These are phyloP conservation scores for Alentia gelatinosa DNA, from an alignment of 2,888 invertebrate species.

Conservation along the genomic window DNA sequence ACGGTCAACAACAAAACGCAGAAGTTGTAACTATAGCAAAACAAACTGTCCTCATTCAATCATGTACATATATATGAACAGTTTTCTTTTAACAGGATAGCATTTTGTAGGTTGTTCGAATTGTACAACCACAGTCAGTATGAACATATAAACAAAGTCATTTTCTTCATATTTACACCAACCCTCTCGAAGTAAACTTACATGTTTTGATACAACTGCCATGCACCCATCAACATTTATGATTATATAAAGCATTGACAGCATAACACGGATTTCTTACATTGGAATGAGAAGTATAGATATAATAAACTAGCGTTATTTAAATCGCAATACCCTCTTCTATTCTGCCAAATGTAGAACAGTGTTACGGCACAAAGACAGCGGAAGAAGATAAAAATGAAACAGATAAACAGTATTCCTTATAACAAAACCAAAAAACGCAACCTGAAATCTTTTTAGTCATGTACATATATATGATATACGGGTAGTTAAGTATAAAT, in stretches of 20 bases:
- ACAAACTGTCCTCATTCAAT: neutral
- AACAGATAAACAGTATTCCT: too few species aligned
- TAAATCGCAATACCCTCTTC: too few species aligned
- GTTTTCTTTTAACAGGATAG: neutral
- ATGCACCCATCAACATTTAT: neutral
- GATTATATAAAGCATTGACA: neutral
- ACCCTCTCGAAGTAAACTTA: neutral
- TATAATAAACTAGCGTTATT: too few species aligned
- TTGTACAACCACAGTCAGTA: slow-evolving; percentile 8
- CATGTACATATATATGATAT: too few species aligned
- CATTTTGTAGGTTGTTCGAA: slow-evolving; percentile 7
- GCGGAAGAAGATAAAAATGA: too few species aligned
- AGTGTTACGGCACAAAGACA: too few species aligned
- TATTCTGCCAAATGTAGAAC: too few species aligned
- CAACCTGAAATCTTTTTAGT: too few species aligned
- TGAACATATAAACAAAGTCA: slow-evolving; percentile 1
- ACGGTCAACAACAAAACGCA: neutral
- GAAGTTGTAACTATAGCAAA: neutral
- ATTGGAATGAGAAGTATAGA: neutral
- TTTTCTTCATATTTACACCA: slow-evolving; percentile 14
- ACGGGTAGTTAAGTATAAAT: too few species aligned
- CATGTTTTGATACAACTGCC: neutral
- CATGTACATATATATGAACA: neutral
- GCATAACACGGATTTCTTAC: neutral
- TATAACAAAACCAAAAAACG: too few species aligned